A percentile compares a stretch with the other conserved stretches of the same genome.
Evolutionary conservation across 1,140 invertebrate species (phyloP).

Genomic region (Augochlora pura): DNA sequence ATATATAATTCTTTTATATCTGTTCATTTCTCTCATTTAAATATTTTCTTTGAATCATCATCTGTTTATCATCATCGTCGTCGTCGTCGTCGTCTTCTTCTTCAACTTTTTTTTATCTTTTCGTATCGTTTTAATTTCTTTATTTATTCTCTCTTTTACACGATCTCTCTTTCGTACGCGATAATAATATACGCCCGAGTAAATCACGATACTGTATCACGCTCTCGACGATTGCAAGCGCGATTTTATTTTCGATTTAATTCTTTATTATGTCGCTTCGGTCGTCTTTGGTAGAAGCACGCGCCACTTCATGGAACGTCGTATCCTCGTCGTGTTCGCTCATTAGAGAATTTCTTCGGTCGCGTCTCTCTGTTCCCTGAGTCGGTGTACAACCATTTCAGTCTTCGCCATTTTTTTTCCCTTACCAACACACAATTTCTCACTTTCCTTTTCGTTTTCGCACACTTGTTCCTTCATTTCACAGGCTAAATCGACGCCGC

Average conservation of each 20-base stretch:
- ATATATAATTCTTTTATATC: conserved; percentile 58
- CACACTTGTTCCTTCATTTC: not conserved
- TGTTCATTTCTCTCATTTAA: conserved; percentile 39
- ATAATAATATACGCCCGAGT: conserved; percentile 22
- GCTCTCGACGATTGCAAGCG: conserved; percentile 9
- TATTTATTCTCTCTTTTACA: conserved; percentile 40
- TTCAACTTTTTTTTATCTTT: conserved; percentile 6
- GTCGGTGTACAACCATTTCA: conserved; percentile 76
- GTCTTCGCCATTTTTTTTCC: conserved; percentile 68
- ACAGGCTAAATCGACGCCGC: not conserved
- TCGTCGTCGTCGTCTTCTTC: conserved; percentile 21
- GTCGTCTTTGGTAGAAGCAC: conserved; percentile 75
- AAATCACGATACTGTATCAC: conserved; percentile 37
- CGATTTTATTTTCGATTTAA: conserved; percentile 57
- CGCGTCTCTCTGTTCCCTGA: conserved; percentile 73
- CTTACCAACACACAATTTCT: conserved; percentile 19
- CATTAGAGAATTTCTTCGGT: conserved; percentile 62
- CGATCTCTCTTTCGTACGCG: conserved; percentile 9
- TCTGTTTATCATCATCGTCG: not conserved
- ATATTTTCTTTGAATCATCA: conserved; percentile 40
- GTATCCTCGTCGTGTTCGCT: conserved; percentile 41
- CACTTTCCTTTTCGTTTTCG: not conserved
- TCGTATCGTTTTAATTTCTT: conserved; percentile 22
- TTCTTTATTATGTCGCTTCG: conserved; percentile 58
- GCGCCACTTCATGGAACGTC: conserved; percentile 46